Conservation (phyloP, 2,888 invertebrate species). For the Coenonympha arcania region DNA sequence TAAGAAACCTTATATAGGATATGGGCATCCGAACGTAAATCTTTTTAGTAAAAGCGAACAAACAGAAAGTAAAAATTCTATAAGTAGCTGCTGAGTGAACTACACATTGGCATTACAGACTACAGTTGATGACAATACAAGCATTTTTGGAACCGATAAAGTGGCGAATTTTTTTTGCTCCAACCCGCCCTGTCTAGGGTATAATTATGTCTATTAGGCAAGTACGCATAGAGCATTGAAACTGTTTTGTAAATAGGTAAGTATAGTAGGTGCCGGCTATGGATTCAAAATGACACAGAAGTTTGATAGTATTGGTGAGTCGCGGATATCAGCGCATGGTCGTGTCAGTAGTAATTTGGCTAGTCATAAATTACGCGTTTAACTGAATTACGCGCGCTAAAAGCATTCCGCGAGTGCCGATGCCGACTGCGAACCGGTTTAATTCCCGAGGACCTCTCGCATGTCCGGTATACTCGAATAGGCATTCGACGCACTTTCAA, state of each 20-base stretch:
- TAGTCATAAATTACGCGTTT: constrained; percentile 72
- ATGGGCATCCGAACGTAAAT: no score
- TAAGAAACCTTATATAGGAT: no score
- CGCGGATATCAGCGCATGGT: constrained; percentile 41
- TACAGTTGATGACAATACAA: no score
- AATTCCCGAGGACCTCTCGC: constrained; percentile 46
- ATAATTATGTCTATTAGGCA: no score
- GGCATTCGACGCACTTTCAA: constrained; percentile 53
- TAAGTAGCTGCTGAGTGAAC: no score
- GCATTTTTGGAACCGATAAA: no score
- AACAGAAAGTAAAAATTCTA: no score
- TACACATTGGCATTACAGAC: no score
- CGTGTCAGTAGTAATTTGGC: constrained; percentile 69
- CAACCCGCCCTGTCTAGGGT: no score
- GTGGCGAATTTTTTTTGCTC: no score
- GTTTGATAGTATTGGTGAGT: constrained; percentile 8
- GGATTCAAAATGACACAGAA: background rate
- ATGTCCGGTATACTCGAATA: constrained; percentile 50
- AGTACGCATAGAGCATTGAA: no score
- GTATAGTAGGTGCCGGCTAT: background rate
- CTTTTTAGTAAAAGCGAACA: no score
- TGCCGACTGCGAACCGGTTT: constrained; percentile 53
- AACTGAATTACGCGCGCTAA: constrained; percentile 71
- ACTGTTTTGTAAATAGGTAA: background rate
- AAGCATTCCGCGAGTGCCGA: constrained; percentile 63